phyloP scores from a whole-genome alignment of 1,140 invertebrate species.

The Drosophila azteca region DNA sequence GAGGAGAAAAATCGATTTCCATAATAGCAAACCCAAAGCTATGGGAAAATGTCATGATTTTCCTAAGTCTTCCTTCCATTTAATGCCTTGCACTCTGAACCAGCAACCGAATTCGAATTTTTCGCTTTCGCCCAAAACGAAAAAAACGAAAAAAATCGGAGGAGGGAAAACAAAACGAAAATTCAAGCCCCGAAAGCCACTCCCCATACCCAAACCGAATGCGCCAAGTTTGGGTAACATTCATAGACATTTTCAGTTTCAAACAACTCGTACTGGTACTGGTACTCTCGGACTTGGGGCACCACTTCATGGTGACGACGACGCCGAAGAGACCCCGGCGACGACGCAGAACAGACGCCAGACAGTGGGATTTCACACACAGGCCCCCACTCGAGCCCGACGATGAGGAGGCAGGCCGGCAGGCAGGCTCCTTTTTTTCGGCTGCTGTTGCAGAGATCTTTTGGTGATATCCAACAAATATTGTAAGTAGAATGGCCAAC shows the following conservation, averaged over 20 bases:
- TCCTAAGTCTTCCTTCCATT: constrained; percentile 63
- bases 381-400: constrained; percentile 50
- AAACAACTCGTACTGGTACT: constrained; percentile 38
- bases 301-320: constrained; percentile 74
- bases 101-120: constrained; percentile 64
- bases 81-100: constrained; percentile 77
- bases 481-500: constrained; percentile 77
- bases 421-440: constrained; percentile 35
- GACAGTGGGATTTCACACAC: constrained; percentile 76
- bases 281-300: constrained; percentile 19
- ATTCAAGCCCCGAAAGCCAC: constrained; percentile 42
- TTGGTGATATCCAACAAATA: constrained; percentile 77
- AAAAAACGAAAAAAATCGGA: constrained; percentile 16
- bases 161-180: constrained; percentile 6
- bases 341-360: constrained; percentile 62
- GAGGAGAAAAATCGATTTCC: constrained; percentile 58
- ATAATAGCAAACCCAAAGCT: constrained; percentile 35
- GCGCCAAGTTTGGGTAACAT: constrained; percentile 21
- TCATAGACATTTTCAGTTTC: constrained; percentile 75
- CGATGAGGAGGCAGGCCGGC: constrained; percentile 36
- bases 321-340: constrained; percentile 27
- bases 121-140: constrained; percentile 64
- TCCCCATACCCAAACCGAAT: constrained; percentile 60
- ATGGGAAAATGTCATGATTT: constrained; percentile 78
- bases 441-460: constrained; percentile 72